Evolutionary conservation across 2,888 invertebrate genomes (phyloP).

Genomic region (Gastracanthus pulcherrimus): DNA sequence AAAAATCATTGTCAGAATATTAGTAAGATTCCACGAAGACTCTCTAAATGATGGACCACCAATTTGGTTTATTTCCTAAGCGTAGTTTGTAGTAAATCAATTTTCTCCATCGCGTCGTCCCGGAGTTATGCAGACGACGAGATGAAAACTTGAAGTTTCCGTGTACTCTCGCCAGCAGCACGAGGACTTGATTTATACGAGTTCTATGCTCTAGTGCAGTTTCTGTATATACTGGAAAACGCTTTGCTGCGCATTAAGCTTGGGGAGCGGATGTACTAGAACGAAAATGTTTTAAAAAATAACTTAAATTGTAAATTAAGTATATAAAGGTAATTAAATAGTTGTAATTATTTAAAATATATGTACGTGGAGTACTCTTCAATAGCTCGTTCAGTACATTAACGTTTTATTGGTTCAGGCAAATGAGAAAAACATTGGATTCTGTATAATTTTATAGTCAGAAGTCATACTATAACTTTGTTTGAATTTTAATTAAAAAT

Average conservation of each 20-base stretch:
- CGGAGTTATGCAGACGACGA: background rate
- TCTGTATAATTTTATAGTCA: too few relatives aligned
- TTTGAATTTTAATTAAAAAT: too few relatives aligned
- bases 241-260: background rate
- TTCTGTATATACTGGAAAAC: background rate
- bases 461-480: too few relatives aligned
- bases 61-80: slow-evolving; percentile 12
- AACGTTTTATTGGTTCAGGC: too few relatives aligned
- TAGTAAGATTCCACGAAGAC: background rate
- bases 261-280: background rate
- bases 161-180: too few relatives aligned
- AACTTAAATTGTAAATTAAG: background rate
- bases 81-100: slow-evolving; percentile 20
- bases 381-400: too few relatives aligned
- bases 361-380: too few relatives aligned
- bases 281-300: background rate
- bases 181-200: too few relatives aligned
- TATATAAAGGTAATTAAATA: background rate
- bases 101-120: background rate
- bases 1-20: too few relatives aligned
- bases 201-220: too few relatives aligned
- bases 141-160: slow-evolving; percentile 19
- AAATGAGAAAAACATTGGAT: too few relatives aligned
- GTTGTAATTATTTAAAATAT: too few relatives aligned
- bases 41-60: background rate